Evolutionary conservation across 2,888 invertebrate species (phyloP).

Genomic region (Machimus rusticus): DNA sequence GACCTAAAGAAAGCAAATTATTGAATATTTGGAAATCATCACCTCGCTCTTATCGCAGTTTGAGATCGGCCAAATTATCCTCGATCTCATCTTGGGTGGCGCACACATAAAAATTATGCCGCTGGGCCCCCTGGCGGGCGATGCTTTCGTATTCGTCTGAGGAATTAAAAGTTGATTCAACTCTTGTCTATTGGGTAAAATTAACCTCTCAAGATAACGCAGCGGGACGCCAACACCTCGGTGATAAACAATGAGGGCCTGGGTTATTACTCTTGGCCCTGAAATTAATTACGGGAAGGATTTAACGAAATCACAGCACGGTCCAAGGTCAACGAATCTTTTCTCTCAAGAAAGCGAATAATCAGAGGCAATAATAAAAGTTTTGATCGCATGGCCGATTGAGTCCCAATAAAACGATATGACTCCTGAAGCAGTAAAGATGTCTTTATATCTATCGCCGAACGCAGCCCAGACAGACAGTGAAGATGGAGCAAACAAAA

Average conservation of each 20-base stretch:
- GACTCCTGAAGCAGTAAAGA: neutral
- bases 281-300: neutral
- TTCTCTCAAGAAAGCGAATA: neutral
- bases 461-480: neutral
- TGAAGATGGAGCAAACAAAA: neutral
- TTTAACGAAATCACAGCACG: neutral
- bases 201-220: constrained; percentile 13
- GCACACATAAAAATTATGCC: constrained; percentile 28
- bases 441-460: neutral
- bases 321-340: neutral
- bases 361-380: neutral
- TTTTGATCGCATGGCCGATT: neutral
- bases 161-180: constrained; percentile 22
- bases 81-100: constrained; percentile 6
- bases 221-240: neutral
- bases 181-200: constrained; percentile 31
- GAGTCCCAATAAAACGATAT: neutral
- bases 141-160: neutral
- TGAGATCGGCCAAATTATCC: neutral
- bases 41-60: neutral
- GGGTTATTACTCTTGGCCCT: neutral
- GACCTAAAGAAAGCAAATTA: neutral
- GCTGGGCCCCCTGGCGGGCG: constrained; percentile 39
- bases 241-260: neutral
- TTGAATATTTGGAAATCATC: constrained; percentile 17